These are phyloP conservation scores for Phoebastria nigripes DNA, from an alignment of 2,797 vertebrate species.

Conservation along the genomic window DNA sequence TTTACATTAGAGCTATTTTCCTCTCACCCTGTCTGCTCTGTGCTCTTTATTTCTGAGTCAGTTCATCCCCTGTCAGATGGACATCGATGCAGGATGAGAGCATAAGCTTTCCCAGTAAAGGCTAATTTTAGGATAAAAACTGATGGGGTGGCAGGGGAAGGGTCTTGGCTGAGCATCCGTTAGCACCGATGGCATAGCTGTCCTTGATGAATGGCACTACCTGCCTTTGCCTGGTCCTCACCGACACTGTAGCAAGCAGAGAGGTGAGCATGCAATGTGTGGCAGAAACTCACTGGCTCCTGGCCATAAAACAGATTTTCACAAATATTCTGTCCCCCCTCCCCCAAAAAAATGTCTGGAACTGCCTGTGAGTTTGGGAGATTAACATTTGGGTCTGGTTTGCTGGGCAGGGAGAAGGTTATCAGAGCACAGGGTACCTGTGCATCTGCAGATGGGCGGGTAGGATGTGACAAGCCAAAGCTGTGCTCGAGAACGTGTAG, in stretches of 20 bases:
- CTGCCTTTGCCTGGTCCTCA: background rate
- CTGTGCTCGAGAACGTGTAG: rapidly evolving
- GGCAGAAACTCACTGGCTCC: background rate
- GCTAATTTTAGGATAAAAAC: slow-evolving; percentile 5
- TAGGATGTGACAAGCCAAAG: background rate
- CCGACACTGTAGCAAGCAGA: background rate
- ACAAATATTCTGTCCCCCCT: background rate
- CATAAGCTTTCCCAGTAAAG: background rate
- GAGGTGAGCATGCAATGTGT: rapidly evolving
- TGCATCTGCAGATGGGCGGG: background rate
- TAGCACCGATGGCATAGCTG: background rate
- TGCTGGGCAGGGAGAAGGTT: background rate
- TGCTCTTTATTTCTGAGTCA: slow-evolving; percentile 17
- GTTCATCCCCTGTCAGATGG: slow-evolving; percentile 37
- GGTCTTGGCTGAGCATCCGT: background rate
- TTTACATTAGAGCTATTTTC: slow-evolving; percentile 43
- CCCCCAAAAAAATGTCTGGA: background rate
- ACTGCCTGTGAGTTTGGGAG: background rate
- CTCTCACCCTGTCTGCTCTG: slow-evolving; percentile 7
- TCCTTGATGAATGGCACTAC: background rate
- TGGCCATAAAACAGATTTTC: background rate
- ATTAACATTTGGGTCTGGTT: background rate
- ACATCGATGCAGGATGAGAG: background rate
- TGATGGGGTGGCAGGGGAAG: rapidly evolving
- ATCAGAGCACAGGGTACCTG: background rate